phyloP scores from a whole-genome alignment of 2,113 vertebrate species.

The Odocoileus virginianus region DNA sequence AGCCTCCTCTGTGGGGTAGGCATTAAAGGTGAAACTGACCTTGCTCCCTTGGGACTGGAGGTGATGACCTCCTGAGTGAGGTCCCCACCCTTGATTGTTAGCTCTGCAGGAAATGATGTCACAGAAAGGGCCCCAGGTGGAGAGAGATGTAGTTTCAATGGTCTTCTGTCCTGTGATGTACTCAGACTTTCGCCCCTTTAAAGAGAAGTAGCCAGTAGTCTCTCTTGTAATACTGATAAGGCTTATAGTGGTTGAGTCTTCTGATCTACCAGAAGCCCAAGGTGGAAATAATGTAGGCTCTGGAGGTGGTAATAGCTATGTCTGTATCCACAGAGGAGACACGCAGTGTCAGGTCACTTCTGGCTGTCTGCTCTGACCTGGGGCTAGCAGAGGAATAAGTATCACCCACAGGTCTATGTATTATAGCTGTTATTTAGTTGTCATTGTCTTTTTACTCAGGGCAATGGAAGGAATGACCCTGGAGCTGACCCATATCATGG shows the following conservation, averaged over 20 bases:
- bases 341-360: not conserved
- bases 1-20: not conserved
- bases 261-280: not conserved
- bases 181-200: not conserved
- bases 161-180: not conserved
- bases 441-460: not conserved
- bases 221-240: not conserved
- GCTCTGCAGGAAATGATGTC: not conserved
- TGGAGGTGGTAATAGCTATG: not conserved
- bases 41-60: not conserved
- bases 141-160: not conserved
- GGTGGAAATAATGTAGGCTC: not conserved
- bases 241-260: not conserved
- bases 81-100: not conserved
- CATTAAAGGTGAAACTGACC: not conserved
- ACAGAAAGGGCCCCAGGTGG: not conserved
- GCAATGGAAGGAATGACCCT: not conserved
- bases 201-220: not conserved
- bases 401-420: not conserved
- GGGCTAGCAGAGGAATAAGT: not conserved
- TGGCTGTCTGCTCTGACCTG: not conserved
- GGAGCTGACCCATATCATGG: not conserved
- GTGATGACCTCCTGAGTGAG: not conserved
- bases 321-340: not conserved
- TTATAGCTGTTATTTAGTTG: not conserved